A percentile compares a stretch with the other conserved stretches of the same genome.
These are phyloP conservation scores for Plebejus anna DNA, from an alignment of 2,888 invertebrate genomes.

Conservation along the genomic window DNA sequence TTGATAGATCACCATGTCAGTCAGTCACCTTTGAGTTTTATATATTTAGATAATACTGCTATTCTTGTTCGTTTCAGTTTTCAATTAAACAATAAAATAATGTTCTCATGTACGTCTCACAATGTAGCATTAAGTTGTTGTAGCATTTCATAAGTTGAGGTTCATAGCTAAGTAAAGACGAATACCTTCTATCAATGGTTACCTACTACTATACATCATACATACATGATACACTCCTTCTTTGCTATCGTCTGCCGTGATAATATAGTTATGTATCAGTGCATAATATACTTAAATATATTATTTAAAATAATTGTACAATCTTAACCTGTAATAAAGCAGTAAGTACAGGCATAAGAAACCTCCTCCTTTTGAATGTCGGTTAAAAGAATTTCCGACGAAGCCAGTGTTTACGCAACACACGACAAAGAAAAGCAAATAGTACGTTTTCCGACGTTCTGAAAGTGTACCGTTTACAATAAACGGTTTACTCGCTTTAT, in stretches of 20 bases:
- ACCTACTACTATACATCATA: background rate
- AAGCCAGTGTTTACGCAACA: slow-evolving; percentile 76
- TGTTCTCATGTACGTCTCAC: no score
- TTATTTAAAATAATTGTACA: background rate
- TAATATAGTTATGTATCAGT: slow-evolving; percentile 44
- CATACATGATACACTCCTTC: background rate
- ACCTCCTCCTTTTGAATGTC: background rate
- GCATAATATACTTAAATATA: background rate
- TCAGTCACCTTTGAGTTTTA: no score
- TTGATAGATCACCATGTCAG: no score
- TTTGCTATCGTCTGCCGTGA: slow-evolving; percentile 28
- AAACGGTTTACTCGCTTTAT: slow-evolving; percentile 1
- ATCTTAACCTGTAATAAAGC: slow-evolving; percentile 8
- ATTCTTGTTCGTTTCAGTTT: no score
- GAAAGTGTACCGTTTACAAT: slow-evolving; percentile 60
- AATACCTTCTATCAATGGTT: no score
- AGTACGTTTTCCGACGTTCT: slow-evolving; percentile 71
- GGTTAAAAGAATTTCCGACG: slow-evolving; percentile 73
- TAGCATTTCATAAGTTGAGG: no score
- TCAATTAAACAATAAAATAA: no score
- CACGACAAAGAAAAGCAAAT: slow-evolving; percentile 78
- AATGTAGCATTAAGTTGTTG: no score
- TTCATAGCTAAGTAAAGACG: no score
- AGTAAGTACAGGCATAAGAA: slow-evolving; percentile 3
- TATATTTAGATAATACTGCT: no score